A percentile compares a stretch with the other conserved stretches of the same genome.
These are phyloP conservation scores for Hypselothyrea guttata DNA, from an alignment of 2,888 invertebrate genomes.

Conservation along the genomic window DNA sequence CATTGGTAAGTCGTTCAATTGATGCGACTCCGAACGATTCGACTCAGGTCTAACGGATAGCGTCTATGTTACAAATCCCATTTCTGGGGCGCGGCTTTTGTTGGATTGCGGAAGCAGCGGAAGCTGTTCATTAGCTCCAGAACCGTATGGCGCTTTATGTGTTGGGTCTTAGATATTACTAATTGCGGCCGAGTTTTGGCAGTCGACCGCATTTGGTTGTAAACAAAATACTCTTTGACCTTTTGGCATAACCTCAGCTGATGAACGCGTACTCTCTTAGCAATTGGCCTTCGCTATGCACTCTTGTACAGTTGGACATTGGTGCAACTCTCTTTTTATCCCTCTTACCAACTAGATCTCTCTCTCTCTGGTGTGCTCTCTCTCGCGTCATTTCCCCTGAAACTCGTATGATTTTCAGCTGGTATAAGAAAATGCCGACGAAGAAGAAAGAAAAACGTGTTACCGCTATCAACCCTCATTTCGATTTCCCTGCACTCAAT, in stretches of 20 bases:
- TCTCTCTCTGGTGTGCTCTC: slow-evolving; percentile 19
- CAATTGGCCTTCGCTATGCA: slow-evolving; percentile 11
- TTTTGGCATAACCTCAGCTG: slow-evolving; percentile 33
- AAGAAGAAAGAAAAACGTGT: slow-evolving; percentile 59
- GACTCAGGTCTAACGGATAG: too few relatives aligned
- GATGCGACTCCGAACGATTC: too few relatives aligned
- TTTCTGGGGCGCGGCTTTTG: slow-evolving; percentile 59
- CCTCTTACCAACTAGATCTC: too few relatives aligned
- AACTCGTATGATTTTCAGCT: slow-evolving; percentile 79
- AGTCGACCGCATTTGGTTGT: slow-evolving; percentile 31
- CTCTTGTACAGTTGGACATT: slow-evolving; percentile 57
- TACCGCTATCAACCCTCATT: slow-evolving; percentile 24
- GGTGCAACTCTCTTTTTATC: slow-evolving; percentile 10
- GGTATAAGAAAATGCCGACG: slow-evolving; percentile 67
- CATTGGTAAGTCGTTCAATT: too few relatives aligned
- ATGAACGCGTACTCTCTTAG: slow-evolving; percentile 24
- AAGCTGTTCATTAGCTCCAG: slow-evolving; percentile 14
- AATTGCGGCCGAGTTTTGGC: too few relatives aligned
- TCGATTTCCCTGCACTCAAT: slow-evolving; percentile 18
- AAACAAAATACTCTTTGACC: slow-evolving; percentile 72
- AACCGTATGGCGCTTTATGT: too few relatives aligned
- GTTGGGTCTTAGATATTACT: too few relatives aligned
- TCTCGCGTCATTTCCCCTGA: slow-evolving; percentile 76
- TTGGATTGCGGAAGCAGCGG: slow-evolving; percentile 37
- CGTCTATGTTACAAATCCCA: slow-evolving; percentile 17